phyloP scores from a whole-genome alignment of 92 coral and sea anemone genomes.

The Desmophyllum pertusum region DNA sequence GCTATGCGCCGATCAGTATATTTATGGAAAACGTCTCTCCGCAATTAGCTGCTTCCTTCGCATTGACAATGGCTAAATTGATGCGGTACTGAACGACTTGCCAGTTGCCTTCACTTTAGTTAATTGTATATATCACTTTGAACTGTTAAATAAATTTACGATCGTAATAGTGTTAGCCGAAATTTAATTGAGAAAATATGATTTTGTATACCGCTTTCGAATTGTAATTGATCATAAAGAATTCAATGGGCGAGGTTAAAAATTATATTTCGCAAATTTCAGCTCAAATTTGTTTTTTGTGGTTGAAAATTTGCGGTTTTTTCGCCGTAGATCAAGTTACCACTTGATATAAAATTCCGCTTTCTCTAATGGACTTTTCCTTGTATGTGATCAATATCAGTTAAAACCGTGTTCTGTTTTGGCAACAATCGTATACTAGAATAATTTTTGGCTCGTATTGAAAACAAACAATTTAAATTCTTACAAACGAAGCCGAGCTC shows the following conservation, averaged over 20 bases:
- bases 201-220: not conserved
- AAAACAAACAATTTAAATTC: not conserved
- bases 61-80: not conserved
- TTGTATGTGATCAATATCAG: constrained; percentile 1
- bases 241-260: not conserved
- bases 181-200: constrained; percentile 3
- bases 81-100: not conserved
- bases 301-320: not conserved
- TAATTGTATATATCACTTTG: constrained; percentile 23
- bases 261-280: not conserved
- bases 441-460: not conserved
- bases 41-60: not conserved
- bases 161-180: not conserved
- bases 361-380: not conserved
- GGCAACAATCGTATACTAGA: not conserved
- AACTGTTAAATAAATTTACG: not conserved
- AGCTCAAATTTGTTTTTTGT: not conserved
- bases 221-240: not conserved
- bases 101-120: not conserved
- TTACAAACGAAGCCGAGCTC: not conserved
- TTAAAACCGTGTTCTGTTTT: not conserved
- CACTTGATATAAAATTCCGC: not conserved
- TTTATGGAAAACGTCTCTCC: no score
- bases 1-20: not conserved
- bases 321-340: not conserved